Base-by-base conservation (phyloP, 2,113 vertebrate genomes). In the Pongo pygmaeus region DNA sequence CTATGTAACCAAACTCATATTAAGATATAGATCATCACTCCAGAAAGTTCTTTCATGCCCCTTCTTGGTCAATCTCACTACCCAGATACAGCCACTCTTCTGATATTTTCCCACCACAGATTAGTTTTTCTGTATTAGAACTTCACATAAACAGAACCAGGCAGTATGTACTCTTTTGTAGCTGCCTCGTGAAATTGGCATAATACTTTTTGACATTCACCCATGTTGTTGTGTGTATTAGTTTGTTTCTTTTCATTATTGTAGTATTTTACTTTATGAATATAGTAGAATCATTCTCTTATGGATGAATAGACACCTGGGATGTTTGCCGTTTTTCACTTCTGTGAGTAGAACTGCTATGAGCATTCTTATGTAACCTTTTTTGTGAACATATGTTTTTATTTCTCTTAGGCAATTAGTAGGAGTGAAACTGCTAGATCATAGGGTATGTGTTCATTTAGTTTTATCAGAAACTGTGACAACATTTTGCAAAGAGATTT, bases 321-420 rank as follows among this genome's bases (percentile, higher is more conserved):
- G 38, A 48, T 40, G 35, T 84, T 93, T 89, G 38, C 35, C 70
- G 3, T 8, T 52, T 94, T 95, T 64, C 16, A 27, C 27, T 84
- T 23, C 23, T 40, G 2, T 57, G 35, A 67, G 11, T 35, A 83
- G 80, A 64, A 50, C 22, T 61, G 30, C 84, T 55, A 0, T 57
- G 79, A 81, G 81, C 18, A 64, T 89, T 92, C 80, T 22, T 13
- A 64, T 55, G 18, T 17, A 74, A 50, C 23, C 8, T 16, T 95
- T 93, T 83, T 90, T 77, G 50, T 90, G 75, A 95, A 55, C 1
- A 14, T 27, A 80, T 43, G 14, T 89, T 93, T 95, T 91, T 83
- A 79, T 95, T 81, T 96, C 75, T 86, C 75, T 84, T 70, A 75
- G 89, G 43, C 50, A 90, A 78, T 72, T 30, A 77, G 67, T 84